Percentiles rank a stretch among this genome's conserved stretches.
phyloP scores from a whole-genome alignment of 2,888 invertebrate species.

The Melinaea marsaeus region DNA sequence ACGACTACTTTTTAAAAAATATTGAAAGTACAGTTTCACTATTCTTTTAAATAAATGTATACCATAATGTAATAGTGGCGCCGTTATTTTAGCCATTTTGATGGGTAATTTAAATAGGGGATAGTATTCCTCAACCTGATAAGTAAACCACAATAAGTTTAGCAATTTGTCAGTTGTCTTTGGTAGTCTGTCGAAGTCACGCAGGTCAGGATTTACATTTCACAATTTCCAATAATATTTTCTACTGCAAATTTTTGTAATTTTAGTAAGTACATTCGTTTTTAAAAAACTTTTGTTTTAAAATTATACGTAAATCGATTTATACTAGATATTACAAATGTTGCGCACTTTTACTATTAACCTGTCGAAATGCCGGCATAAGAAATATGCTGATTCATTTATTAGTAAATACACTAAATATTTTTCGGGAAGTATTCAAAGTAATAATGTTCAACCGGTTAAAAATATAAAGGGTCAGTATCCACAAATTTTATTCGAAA shows the following conservation, averaged over 20 bases:
- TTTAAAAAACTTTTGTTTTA: constrained; percentile 10
- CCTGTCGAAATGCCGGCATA: constrained; percentile 68
- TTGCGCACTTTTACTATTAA: constrained; percentile 65
- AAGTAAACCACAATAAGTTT: background rate
- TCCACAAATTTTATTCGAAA: constrained; percentile 13
- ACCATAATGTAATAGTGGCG: too few relatives aligned
- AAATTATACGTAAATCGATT: constrained; percentile 19
- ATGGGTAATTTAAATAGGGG: too few relatives aligned
- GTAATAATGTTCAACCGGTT: constrained; percentile 42
- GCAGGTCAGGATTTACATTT: background rate
- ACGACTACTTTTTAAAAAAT: too few relatives aligned
- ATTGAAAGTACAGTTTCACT: too few relatives aligned
- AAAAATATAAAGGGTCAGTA: constrained; percentile 68
- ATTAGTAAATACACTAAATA: constrained; percentile 52
- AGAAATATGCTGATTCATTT: constrained; percentile 66
- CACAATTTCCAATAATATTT: constrained; percentile 5
- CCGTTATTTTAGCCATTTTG: too few relatives aligned
- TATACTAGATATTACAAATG: constrained; percentile 47
- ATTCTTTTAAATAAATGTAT: too few relatives aligned
- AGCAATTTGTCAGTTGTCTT: constrained; percentile 7
- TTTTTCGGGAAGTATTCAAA: constrained; percentile 43
- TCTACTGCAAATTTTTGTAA: constrained; percentile 7
- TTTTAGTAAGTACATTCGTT: constrained; percentile 41
- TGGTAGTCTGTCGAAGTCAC: constrained; percentile 2
- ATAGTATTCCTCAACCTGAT: too few relatives aligned